A percentile compares a stretch with the other conserved stretches of the same genome.
Evolutionary conservation across 2,888 invertebrate species (phyloP).

Genomic region (Coenonympha glycerion): DNA sequence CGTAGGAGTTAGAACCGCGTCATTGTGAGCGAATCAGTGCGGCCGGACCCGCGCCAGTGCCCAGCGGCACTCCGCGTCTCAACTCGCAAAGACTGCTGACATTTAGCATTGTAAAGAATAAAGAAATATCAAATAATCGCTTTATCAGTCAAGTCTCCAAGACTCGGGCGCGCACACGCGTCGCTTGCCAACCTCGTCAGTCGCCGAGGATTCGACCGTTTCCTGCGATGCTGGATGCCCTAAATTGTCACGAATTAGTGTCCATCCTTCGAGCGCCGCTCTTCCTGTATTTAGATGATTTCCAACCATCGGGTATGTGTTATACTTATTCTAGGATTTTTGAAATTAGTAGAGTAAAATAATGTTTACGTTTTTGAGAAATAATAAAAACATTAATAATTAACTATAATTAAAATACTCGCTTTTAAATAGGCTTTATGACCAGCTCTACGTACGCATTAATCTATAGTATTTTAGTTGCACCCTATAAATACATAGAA

Average conservation of each 20-base stretch:
- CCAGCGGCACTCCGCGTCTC: too few relatives aligned
- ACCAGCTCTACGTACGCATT: too few relatives aligned
- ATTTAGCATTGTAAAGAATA: constrained; percentile 1
- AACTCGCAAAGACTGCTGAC: background rate
- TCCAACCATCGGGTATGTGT: constrained; percentile 13
- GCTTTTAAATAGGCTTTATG: too few relatives aligned
- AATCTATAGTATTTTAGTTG: too few relatives aligned
- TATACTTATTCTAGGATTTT: background rate
- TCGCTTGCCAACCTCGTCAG: background rate
- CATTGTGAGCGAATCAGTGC: constrained; percentile 6
- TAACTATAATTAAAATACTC: too few relatives aligned
- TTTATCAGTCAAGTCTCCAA: constrained; percentile 7
- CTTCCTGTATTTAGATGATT: constrained; percentile 12
- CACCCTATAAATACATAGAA: too few relatives aligned
- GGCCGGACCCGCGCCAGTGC: background rate
- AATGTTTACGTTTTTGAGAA: too few relatives aligned
- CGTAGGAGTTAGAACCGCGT: background rate
- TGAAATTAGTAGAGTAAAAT: background rate
- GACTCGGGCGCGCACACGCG: constrained; percentile 1
- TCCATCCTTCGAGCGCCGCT: constrained; percentile 8
- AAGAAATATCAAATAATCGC: constrained; percentile 2
- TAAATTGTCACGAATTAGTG: constrained; percentile 17
- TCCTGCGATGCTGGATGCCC: constrained; percentile 13
- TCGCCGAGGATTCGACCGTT: background rate
- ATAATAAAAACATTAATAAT: too few relatives aligned